Conservation (phyloP, 2,888 invertebrate species). For the Furcula furcula region DNA sequence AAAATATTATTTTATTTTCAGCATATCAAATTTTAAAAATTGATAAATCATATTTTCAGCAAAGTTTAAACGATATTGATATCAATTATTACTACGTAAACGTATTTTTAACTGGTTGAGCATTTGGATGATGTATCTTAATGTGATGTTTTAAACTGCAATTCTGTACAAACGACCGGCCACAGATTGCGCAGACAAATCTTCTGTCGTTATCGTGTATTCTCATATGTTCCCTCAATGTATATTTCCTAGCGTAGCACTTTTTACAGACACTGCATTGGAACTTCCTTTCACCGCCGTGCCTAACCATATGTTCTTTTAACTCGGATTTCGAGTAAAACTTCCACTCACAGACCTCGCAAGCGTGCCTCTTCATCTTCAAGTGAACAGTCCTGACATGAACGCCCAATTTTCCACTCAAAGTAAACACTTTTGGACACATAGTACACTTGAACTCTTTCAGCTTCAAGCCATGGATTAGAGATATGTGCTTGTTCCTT, state of each 20-base stretch:
- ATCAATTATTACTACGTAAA: no score
- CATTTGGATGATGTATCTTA: constrained; percentile 58
- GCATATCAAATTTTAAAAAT: no score
- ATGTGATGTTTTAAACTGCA: constrained; percentile 66
- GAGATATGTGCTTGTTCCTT: constrained; percentile 63
- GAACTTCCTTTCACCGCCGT: constrained; percentile 74
- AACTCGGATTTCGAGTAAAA: constrained; percentile 78
- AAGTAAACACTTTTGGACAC: constrained; percentile 63
- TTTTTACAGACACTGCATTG: constrained; percentile 76
- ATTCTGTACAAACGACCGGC: constrained; percentile 63
- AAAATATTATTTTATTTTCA: no score
- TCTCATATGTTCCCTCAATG: constrained; percentile 67
- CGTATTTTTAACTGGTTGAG: constrained; percentile 12
- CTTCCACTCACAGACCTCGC: constrained; percentile 76
- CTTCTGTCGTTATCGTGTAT: constrained; percentile 66
- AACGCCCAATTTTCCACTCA: constrained; percentile 62
- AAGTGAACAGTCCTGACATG: constrained; percentile 68
- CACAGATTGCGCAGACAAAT: constrained; percentile 61
- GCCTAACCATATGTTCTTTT: constrained; percentile 78
- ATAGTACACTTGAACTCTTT: constrained; percentile 67
- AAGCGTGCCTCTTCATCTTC: constrained; percentile 65
- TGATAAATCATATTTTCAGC: no score
- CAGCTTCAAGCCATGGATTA: constrained; percentile 59
- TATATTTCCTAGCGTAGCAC: constrained; percentile 70
- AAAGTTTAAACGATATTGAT: no score